Base-by-base conservation (phyloP, 2,113 vertebrate genomes). In the Indicator indicator region DNA sequence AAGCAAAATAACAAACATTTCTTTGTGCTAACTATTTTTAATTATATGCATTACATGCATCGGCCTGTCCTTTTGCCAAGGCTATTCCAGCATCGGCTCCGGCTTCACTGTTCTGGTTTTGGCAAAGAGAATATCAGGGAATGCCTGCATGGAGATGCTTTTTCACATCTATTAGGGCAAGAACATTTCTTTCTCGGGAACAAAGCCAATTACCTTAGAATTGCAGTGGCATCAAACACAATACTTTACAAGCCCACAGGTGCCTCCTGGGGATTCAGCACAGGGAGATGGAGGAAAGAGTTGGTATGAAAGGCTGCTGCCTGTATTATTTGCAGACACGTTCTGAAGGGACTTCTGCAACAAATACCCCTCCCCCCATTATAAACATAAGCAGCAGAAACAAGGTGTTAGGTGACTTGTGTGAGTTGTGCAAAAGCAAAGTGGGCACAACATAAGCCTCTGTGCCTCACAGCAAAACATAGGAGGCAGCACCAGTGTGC, bases 11-110 rank as follows among this genome's bases (percentile, higher is more conserved):
- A 97, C 96, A 97, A 94, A 82, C 69, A 83, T 88, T 92, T 97
- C 97, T 97, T 97, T 97, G 97, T 97, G 77, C 80, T 94, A 94
- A 77, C 86, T 95, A 83, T 95, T 96, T 96, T 71, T 93, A 96
- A 96, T 95, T 70, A 89, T 94, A 97, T 96, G 93, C 91, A 81
- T 93, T 97, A 89, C 84, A 95, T 95, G 96, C 87, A 97, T 94
- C 86, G 88, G 92, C 84, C 91, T 95, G 92, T 96, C 91, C 65
- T 96, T 92, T 89, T 71, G 88, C 89, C 92, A 94, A 91, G 72
- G 74, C 78, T 89, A 71, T 65, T 90, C 0, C 32, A 95, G 54
- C 67, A 74, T 76, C 32, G n/a, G 56, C 86, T 93, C 75, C 89
- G 86, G 62, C 86, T 96, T 83, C 84, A 86, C 83, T 91, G 75